These are phyloP conservation scores for Pygathrix nemaeus DNA, from an alignment of 2,113 vertebrate species.

Conservation along the genomic window DNA sequence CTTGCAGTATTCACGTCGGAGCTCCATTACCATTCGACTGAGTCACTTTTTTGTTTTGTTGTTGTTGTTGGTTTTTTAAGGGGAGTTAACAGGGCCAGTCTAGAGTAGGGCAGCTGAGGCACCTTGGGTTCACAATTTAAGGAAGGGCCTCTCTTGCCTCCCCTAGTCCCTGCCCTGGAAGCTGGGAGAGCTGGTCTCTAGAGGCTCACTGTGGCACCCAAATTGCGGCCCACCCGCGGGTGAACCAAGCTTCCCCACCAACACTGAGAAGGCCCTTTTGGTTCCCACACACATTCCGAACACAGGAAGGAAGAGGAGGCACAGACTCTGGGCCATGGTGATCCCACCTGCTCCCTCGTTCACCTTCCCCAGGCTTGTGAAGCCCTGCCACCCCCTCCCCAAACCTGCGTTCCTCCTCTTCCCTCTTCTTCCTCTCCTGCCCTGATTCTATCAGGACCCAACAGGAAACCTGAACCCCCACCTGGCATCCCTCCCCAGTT, in stretches of 20 bases:
- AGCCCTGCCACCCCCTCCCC: background rate
- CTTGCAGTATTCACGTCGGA: background rate
- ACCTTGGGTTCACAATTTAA: background rate
- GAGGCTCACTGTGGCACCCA: background rate
- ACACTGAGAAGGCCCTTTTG: background rate
- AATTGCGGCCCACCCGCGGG: accelerated
- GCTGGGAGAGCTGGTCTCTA: background rate
- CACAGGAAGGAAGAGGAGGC: background rate
- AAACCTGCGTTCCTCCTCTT: background rate
- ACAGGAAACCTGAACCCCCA: background rate
- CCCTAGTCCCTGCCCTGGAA: background rate
- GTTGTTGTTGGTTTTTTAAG: background rate
- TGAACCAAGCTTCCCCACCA: accelerated
- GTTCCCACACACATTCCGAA: background rate
- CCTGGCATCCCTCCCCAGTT: background rate
- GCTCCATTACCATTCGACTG: background rate
- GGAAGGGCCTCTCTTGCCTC: background rate
- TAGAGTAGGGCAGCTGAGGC: background rate
- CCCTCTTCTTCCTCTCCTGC: background rate
- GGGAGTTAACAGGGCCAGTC: background rate
- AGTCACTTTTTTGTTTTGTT: background rate
- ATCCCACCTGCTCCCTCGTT: background rate
- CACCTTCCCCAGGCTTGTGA: background rate
- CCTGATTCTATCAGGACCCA: background rate
- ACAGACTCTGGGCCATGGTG: background rate